phyloP scores from a whole-genome alignment of 2,113 vertebrate genomes.

The Cynopterus brachyotis region DNA sequence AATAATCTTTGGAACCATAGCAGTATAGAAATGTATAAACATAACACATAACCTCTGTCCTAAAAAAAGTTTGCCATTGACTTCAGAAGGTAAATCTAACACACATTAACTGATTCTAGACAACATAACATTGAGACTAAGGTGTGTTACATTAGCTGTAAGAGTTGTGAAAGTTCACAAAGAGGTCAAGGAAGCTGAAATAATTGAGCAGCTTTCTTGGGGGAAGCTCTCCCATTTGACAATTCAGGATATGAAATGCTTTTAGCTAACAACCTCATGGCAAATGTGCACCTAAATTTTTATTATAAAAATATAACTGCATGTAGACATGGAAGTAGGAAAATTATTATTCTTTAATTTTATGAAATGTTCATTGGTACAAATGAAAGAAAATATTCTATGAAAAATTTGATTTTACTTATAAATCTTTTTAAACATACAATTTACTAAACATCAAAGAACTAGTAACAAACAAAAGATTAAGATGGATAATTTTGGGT shows the following conservation, averaged over 20 bases:
- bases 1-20: background rate
- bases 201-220: background rate
- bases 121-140: background rate
- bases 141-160: background rate
- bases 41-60: background rate
- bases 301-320: background rate
- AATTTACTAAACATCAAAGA: background rate
- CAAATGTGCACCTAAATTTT: background rate
- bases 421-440: background rate
- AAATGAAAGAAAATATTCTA: background rate
- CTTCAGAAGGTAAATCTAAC: background rate
- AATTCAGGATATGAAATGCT: background rate
- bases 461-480: background rate
- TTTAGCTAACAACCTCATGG: background rate
- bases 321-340: background rate
- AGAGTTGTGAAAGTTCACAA: background rate
- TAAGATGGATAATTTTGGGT: background rate
- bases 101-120: background rate
- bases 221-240: background rate
- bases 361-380: background rate
- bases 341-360: background rate
- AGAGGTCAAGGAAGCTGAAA: background rate
- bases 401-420: background rate
- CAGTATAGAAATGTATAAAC: background rate
- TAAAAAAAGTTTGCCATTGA: background rate